Evolutionary conservation across 2,113 vertebrate species (phyloP).

Genomic region (Chinchilla lanigera): DNA sequence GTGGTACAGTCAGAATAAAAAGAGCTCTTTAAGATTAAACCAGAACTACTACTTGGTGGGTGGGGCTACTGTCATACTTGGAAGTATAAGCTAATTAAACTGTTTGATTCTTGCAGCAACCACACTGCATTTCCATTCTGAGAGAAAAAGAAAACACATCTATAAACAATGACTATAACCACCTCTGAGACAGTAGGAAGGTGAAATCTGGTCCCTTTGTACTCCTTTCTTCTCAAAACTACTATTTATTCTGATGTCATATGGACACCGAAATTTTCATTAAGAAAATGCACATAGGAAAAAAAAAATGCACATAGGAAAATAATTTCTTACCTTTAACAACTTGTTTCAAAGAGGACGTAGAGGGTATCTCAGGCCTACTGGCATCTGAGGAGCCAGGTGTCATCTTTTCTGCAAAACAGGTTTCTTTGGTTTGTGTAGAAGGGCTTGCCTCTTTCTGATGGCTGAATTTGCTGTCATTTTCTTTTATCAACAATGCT

Average conservation of each 20-base stretch:
- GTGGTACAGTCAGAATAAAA: not conserved
- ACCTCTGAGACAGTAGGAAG: not conserved
- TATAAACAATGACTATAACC: not conserved
- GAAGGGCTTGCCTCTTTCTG: not conserved
- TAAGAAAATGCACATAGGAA: not conserved
- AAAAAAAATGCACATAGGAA: not conserved
- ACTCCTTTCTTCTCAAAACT: not conserved
- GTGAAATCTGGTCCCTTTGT: not conserved
- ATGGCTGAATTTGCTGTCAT: constrained; percentile 33
- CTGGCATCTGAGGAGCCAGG: constrained; percentile 45
- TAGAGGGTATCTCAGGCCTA: constrained; percentile 85
- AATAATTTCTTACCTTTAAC: constrained; percentile 90
- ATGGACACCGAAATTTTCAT: not conserved
- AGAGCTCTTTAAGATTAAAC: constrained; percentile 4
- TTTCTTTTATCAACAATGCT: not conserved
- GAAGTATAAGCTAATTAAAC: constrained; percentile 21
- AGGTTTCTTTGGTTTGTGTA: not conserved
- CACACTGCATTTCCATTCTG: not conserved
- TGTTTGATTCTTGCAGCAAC: not conserved
- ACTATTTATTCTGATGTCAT: not conserved
- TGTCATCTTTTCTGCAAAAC: not conserved
- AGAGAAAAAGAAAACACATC: not conserved
- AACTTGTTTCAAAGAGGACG: constrained; percentile 85
- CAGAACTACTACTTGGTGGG: not conserved
- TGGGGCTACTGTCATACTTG: not conserved